Evolutionary conservation across 2,113 vertebrate species (phyloP).

Genomic region (Hystrix brachyura): DNA sequence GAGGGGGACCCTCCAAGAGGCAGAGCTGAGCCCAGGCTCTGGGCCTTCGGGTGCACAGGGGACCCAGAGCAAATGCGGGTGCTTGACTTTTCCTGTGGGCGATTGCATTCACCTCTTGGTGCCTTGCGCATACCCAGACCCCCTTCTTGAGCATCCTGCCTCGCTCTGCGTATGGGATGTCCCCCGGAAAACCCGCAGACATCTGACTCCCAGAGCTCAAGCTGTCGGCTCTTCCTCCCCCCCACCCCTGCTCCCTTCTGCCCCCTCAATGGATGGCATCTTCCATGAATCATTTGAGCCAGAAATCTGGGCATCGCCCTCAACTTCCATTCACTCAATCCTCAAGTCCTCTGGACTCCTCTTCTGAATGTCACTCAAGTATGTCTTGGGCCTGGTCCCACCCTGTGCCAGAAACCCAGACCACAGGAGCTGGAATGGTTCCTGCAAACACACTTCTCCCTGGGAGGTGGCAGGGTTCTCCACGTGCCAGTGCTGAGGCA

Average conservation of each 20-base stretch:
- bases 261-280: neutral
- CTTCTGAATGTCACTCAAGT: neutral
- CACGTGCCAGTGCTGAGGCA: neutral
- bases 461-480: neutral
- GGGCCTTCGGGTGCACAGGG: neutral
- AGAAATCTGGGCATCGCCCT: conserved; percentile 26
- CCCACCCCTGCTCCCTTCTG: neutral
- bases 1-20: neutral
- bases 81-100: neutral
- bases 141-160: neutral
- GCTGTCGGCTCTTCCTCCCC: neutral
- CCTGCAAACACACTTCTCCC: neutral
- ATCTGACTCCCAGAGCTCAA: neutral
- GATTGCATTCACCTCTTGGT: neutral
- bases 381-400: neutral
- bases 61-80: neutral
- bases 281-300: neutral
- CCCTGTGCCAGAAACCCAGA: neutral
- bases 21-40: neutral
- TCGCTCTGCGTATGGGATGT: neutral
- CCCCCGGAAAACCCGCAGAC: neutral
- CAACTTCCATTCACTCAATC: neutral
- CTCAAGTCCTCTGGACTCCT: neutral
- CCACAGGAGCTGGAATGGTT: neutral
- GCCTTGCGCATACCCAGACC: neutral